Base-by-base conservation (phyloP, 2,113 vertebrate species). In the Ceyx melanurus region DNA sequence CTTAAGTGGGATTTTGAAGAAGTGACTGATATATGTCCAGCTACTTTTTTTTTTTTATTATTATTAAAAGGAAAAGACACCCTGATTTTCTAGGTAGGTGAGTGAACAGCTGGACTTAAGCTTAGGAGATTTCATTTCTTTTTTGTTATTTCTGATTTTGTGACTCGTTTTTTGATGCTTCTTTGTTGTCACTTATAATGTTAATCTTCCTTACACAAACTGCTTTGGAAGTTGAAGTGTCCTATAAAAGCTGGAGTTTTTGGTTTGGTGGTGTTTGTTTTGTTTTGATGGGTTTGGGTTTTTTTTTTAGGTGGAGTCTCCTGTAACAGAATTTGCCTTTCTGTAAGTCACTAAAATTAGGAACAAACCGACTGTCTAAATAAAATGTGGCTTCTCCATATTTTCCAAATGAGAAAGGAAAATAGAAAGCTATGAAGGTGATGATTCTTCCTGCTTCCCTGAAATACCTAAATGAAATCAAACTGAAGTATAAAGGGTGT, bases 381-480 rank as follows among this genome's bases (percentile, higher is more conserved):
- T 64, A 83, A 79, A 48, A 53, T 0, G 0, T 40, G 25, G 57
- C 10, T 70, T 9, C 13, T 83, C 15, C 5, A 13, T 66, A 68
- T 76, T 25, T 10, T 20, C 22, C n/a, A 48, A 71, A 75, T 54
- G 29, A 79, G 45, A 14, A 11, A 42, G 58, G 33, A 65, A 67
- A 40, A 4, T 4, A 51, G 7, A 73, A 62, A 93, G 20, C 13
- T 64, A 9, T 64, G 10, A 76, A 89, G n/a, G 16, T 68, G 4
- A 56, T 82, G 83, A 35, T 82, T 89, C 21, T 53, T 80, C 14
- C 45, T 89, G 12, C 21, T 87, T 95, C 22, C 40, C n/a, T 4
- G 37, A 60, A 79, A 54, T 65, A 51, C 17, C 15, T 20, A 31
- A 61, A 72, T 1, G 3, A 68, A 91, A n/a, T 35, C 86, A 79